phyloP scores from a whole-genome alignment of 1,140 invertebrate species.

The Brachionus rotundiformis region DNA sequence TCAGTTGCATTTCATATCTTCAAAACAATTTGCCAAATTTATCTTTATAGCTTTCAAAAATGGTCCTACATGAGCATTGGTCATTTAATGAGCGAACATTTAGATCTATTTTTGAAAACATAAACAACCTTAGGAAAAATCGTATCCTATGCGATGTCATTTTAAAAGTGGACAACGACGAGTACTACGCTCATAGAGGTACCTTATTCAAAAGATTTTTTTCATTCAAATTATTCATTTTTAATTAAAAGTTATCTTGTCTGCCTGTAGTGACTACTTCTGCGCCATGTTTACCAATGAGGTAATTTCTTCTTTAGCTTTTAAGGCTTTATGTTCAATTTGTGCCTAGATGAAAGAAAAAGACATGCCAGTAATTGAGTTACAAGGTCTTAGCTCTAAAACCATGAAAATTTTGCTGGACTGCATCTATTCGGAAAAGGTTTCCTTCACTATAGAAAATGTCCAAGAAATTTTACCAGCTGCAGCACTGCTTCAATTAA shows the following conservation, averaged over 20 bases:
- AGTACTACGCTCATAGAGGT: constrained; percentile 54
- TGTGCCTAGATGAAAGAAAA: constrained; percentile 60
- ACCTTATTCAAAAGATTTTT: too few relatives aligned
- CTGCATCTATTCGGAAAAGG: constrained; percentile 84
- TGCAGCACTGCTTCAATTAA: constrained; percentile 61
- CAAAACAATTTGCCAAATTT: background rate
- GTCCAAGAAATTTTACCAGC: constrained; percentile 80
- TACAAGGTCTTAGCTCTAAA: constrained; percentile 76
- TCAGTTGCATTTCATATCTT: background rate
- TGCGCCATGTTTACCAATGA: constrained; percentile 54
- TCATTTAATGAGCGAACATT: constrained; percentile 47
- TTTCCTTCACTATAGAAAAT: constrained; percentile 73
- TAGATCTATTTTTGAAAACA: constrained; percentile 55
- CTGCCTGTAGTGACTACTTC: constrained; percentile 54
- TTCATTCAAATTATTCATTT: background rate
- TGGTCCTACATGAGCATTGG: constrained; percentile 42
- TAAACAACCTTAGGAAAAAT: constrained; percentile 60
- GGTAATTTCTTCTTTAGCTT: constrained; percentile 39
- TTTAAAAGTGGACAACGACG: constrained; percentile 52
- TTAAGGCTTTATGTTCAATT: background rate
- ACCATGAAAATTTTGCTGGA: constrained; percentile 78
- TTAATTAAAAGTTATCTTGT: constrained; percentile 53
- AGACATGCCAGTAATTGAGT: constrained; percentile 72
- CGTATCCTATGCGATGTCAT: constrained; percentile 55
- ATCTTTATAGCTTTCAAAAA: background rate